Evolutionary conservation across 2,113 vertebrate genomes (phyloP).

Genomic region (Megaleporinus macrocephalus): DNA sequence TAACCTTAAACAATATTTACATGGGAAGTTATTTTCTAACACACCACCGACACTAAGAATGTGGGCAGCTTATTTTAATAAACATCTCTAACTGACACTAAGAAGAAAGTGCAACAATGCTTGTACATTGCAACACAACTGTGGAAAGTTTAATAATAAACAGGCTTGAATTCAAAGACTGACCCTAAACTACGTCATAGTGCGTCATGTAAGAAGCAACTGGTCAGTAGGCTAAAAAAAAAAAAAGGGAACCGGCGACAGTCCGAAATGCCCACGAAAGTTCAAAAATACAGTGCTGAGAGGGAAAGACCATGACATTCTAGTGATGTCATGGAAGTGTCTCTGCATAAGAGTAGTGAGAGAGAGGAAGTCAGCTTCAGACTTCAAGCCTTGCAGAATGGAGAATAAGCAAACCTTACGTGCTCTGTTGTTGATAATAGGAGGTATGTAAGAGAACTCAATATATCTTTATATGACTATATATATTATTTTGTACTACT

Average conservation of each 20-base stretch:
- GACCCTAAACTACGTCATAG: background rate
- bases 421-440: constrained; percentile 60
- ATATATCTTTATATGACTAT: constrained; percentile 19
- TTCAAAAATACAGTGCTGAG: constrained; percentile 19
- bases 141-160: background rate
- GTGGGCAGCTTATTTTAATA: background rate
- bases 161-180: background rate
- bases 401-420: constrained; percentile 64
- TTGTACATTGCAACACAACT: too few species aligned
- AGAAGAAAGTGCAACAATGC: background rate
- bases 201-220: background rate
- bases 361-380: constrained; percentile 70
- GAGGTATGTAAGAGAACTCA: constrained; percentile 64
- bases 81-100: background rate
- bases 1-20: too few species aligned
- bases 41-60: too few species aligned
- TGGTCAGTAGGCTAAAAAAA: constrained; percentile 28
- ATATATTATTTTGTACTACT: background rate
- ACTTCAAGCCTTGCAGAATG: constrained; percentile 41
- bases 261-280: constrained; percentile 43
- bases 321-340: constrained; percentile 77
- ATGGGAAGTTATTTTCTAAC: too few species aligned
- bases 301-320: constrained; percentile 68
- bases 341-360: constrained; percentile 47
- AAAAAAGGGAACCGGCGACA: constrained; percentile 21